These are phyloP conservation scores for Conchocele bisecta DNA, from an alignment of 2,888 invertebrate species.

Conservation along the genomic window DNA sequence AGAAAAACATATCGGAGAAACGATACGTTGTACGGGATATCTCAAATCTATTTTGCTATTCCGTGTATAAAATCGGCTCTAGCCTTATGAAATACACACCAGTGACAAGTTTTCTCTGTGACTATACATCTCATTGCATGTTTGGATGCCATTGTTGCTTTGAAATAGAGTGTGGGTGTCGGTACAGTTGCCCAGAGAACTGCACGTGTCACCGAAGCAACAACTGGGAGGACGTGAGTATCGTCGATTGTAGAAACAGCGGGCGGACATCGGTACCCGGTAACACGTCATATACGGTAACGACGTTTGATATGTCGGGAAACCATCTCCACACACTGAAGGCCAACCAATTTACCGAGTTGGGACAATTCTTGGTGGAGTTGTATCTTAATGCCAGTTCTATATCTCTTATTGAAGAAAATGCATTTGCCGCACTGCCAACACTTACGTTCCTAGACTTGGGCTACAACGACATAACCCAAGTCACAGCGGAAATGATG, in stretches of 20 bases:
- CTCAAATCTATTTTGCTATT: background rate
- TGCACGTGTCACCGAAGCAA: slow-evolving; percentile 5
- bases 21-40: background rate
- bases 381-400: background rate
- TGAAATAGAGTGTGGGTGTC: background rate
- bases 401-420: slow-evolving; percentile 8
- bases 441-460: slow-evolving; percentile 22
- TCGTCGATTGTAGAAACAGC: background rate
- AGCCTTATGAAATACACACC: background rate
- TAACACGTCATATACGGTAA: background rate
- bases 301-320: background rate
- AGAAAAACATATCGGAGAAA: background rate
- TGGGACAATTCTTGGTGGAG: background rate
- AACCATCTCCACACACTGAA: background rate
- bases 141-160: background rate
- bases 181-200: background rate
- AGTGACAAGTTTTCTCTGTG: background rate
- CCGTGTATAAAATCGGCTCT: too few relatives aligned
- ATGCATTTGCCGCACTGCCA: slow-evolving; percentile 20
- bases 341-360: background rate
- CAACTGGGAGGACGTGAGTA: slow-evolving; percentile 1
- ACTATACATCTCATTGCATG: background rate
- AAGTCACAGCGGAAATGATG: slow-evolving; percentile 52
- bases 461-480: slow-evolving; percentile 33
- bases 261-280: background rate